Evolutionary conservation across 2,797 vertebrate genomes (phyloP).

Genomic region (Eospalax fontanierii): DNA sequence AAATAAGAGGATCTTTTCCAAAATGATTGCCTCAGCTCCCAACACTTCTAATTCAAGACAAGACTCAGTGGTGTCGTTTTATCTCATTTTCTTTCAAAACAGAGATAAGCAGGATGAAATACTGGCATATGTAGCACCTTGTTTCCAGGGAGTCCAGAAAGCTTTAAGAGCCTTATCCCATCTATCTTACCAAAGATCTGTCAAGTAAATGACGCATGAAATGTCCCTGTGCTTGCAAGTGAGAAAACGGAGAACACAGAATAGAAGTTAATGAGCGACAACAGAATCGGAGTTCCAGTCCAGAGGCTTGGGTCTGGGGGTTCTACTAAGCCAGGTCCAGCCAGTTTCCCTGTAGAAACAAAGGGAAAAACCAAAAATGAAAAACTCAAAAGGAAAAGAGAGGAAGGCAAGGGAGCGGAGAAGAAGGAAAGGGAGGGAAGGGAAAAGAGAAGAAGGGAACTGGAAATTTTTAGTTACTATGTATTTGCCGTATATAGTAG

Average conservation of each 20-base stretch:
- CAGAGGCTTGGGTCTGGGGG: neutral
- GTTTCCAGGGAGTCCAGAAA: constrained; percentile 19
- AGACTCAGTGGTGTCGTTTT: constrained; percentile 59
- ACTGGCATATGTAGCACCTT: constrained; percentile 11
- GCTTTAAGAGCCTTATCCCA: constrained; percentile 27
- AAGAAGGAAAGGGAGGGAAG: neutral
- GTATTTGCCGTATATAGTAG: neutral
- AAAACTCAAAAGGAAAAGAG: neutral
- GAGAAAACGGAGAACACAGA: constrained; percentile 25
- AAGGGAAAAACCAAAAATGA: neutral
- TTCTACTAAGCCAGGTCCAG: neutral
- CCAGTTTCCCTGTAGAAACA: neutral
- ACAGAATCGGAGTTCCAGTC: neutral
- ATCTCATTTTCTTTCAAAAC: constrained; percentile 53
- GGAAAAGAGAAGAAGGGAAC: neutral
- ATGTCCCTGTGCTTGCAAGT: constrained; percentile 25
- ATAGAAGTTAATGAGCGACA: neutral
- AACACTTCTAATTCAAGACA: constrained; percentile 5
- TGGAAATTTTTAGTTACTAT: constrained; percentile 10
- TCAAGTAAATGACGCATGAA: constrained; percentile 23
- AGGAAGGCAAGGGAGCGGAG: neutral
- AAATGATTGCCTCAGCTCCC: neutral
- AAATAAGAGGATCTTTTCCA: constrained; percentile 14
- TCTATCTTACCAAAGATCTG: constrained; percentile 62
- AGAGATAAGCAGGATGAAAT: constrained; percentile 64